Evolutionary conservation across 2,888 invertebrate species (phyloP), one percentile per base, ranked within the genome.

Genomic region (Eupithecia centaureata): DNA sequence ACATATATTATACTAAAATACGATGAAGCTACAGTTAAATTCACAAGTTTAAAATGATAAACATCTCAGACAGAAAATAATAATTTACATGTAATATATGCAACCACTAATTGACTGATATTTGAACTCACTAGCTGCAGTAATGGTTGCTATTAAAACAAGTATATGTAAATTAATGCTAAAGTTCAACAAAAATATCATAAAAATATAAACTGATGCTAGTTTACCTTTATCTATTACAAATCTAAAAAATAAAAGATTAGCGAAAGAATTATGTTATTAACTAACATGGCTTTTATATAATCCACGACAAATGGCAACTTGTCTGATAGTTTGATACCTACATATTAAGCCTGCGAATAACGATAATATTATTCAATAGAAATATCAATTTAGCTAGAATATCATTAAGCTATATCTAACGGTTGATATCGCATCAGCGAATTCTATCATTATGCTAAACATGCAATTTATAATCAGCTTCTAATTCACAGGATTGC

Each of bases 381-480:
- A 60, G 22, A 61, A 67, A 47, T 32, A 65, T 70, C 47, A 59
- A 63, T 52, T 61, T 42, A 54, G 57, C 18, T 63, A 51, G 61
- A 68, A 71, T 69, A 69, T 61, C 47, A 61, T 68, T 65, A 67
- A 28, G 64, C 35, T 22, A 10, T 64, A 63, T n/a, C n/a, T 63
- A 71, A 67, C 61, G 60, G 66, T 67, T 63, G n/a, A 61, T 66
- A 52, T 62, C 32, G 38, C 61, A 47, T 67, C 32, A 61, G 63
- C 27, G 60, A 62, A 67, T 61, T 61, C 59, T 66, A 65, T 70
- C 56, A 67, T 63, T 70, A 75, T 75, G 73, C 67, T 67, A 73
- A 75, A 52, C 57, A 63, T 58, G 52, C 60, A 74, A 82, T 82
- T 79, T 76, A 82, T 79, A 79, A 73, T 71, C 72, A 72, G 73